Conservation (phyloP, 2,888 invertebrate species). For the Ophion costatus region DNA sequence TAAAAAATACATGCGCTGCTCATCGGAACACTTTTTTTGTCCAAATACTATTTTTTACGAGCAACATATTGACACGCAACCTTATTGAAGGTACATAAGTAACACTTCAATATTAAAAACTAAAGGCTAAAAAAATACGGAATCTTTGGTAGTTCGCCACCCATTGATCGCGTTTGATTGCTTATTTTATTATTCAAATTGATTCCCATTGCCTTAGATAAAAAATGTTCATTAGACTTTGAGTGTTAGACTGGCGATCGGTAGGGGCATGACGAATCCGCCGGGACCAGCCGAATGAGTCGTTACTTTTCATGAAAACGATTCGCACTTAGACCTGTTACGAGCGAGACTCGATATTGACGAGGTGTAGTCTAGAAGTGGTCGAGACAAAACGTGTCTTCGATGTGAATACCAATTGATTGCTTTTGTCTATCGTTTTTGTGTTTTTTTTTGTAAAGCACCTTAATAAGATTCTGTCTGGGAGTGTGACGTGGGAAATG, state of each 20-base stretch:
- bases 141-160: not conserved
- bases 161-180: not conserved
- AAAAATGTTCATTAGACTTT: not conserved
- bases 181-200: not conserved
- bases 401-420: not conserved
- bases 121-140: not conserved
- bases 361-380: slow-evolving; percentile 30
- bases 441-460: slow-evolving; percentile 5
- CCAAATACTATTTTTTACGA: not conserved
- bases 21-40: not conserved
- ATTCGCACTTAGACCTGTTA: slow-evolving; percentile 7
- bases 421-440: not conserved
- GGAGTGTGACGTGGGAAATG: not conserved
- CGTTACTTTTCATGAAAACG: not conserved
- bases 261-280: not conserved
- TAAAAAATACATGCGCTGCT: not conserved
- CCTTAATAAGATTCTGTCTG: slow-evolving; percentile 5
- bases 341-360: slow-evolving; percentile 38
- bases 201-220: not conserved
- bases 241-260: not conserved
- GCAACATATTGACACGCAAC: not conserved
- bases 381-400: slow-evolving; percentile 13
- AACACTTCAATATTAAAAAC: not conserved
- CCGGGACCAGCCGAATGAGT: not conserved
- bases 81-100: not conserved